Evolutionary conservation across 2,888 invertebrate species (phyloP).

Genomic region (Spisula solida): DNA sequence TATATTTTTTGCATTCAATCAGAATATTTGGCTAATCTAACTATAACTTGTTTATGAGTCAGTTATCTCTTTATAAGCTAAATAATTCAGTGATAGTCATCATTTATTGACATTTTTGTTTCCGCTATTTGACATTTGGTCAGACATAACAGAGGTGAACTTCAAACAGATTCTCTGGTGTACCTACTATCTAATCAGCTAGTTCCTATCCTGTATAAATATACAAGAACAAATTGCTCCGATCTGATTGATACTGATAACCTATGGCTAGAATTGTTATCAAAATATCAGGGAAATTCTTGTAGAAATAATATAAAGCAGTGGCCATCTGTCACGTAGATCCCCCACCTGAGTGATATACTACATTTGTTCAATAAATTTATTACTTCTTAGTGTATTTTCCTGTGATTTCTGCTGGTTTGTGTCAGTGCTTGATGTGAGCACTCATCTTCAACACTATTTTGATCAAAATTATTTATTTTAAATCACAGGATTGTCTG

Average conservation of each 20-base stretch:
- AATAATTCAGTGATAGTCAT: slow-evolving; percentile 7
- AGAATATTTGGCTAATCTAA: background rate
- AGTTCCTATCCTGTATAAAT: slow-evolving; percentile 51
- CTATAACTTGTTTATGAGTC: background rate
- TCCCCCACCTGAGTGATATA: slow-evolving; percentile 16
- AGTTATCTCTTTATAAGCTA: background rate
- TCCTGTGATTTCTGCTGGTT: background rate
- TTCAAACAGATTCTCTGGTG: slow-evolving; percentile 27
- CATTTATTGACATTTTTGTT: slow-evolving; percentile 29
- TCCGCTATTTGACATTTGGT: slow-evolving; percentile 39
- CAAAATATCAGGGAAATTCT: slow-evolving; percentile 32
- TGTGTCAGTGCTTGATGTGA: background rate
- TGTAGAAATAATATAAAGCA: slow-evolving; percentile 21
- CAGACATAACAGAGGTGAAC: slow-evolving; percentile 20
- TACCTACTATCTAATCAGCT: slow-evolving; percentile 43
- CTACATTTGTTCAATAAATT: slow-evolving; percentile 2
- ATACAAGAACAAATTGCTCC: slow-evolving; percentile 51
- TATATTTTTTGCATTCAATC: background rate
- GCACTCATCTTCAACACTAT: background rate
- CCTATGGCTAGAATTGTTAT: slow-evolving; percentile 29
- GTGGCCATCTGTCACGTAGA: slow-evolving; percentile 45
- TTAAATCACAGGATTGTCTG: too few species aligned
- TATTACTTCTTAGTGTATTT: background rate
- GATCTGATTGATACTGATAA: slow-evolving; percentile 39
- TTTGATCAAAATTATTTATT: background rate